phyloP scores from a whole-genome alignment of 2,888 invertebrate species.

The Monochamus alternatus region DNA sequence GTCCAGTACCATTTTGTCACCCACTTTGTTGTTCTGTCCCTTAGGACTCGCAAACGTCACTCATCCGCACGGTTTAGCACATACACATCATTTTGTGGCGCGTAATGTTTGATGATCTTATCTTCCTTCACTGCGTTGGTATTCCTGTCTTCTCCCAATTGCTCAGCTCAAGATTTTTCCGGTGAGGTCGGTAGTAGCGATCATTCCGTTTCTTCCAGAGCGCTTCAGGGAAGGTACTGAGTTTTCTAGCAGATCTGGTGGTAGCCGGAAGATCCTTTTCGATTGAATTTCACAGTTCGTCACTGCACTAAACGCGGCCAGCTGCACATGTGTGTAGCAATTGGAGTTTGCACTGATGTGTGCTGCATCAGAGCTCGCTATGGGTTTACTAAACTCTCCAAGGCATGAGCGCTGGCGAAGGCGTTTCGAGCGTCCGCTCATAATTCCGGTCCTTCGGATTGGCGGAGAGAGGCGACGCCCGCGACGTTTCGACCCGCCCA shows the following conservation, averaged over 20 bases:
- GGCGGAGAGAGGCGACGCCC: conserved; percentile 60
- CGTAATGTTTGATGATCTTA: neutral
- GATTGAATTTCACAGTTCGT: no score
- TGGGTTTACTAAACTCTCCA: conserved; percentile 65
- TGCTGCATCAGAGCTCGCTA: conserved; percentile 58
- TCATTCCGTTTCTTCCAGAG: neutral
- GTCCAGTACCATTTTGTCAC: conserved; percentile 77
- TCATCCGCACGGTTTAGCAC: conserved; percentile 32
- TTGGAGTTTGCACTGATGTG: conserved; percentile 49
- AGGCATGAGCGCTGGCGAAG: conserved; percentile 53
- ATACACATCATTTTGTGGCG: conserved; percentile 39
- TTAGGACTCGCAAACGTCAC: conserved; percentile 23
- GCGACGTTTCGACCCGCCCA: conserved; percentile 54
- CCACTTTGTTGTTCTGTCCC: conserved; percentile 52
- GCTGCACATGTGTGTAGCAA: conserved; percentile 44
- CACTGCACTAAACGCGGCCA: conserved; percentile 24
- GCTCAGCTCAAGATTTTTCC: no score
- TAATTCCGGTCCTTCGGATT: conserved; percentile 53
- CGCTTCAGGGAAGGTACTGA: neutral
- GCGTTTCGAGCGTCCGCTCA: conserved; percentile 47
- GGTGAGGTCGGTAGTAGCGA: neutral
- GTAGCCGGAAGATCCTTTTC: no score
- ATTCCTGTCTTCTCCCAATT: no score
- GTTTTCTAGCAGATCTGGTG: no score
- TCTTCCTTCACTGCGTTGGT: neutral